Conservation (phyloP, 2,888 invertebrate species). For the Folsomia candida region DNA sequence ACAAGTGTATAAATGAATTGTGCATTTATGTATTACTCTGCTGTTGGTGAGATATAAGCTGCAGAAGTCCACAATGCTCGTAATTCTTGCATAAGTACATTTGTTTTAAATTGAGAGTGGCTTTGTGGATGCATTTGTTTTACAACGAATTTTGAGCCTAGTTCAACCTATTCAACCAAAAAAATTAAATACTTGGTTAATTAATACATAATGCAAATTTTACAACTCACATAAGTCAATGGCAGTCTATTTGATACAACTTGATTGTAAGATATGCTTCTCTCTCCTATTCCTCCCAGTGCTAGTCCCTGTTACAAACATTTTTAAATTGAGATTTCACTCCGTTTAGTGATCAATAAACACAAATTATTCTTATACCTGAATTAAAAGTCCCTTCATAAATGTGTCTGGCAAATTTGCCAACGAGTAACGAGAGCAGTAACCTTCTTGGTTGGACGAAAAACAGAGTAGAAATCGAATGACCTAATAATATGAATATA, state of each 20-base stretch:
- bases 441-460: slow-evolving; percentile 44
- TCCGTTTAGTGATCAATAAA: background rate
- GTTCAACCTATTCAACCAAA: slow-evolving; percentile 37
- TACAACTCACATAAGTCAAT: slow-evolving; percentile 42
- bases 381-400: slow-evolving; percentile 50
- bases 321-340: background rate
- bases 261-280: slow-evolving; percentile 47
- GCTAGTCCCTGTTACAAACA: slow-evolving; percentile 41
- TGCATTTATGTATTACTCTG: slow-evolving; percentile 35
- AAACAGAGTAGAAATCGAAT: slow-evolving; percentile 49
- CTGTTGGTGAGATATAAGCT: slow-evolving; percentile 23
- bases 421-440: slow-evolving; percentile 47
- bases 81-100: slow-evolving; percentile 44
- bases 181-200: slow-evolving; percentile 3
- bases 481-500: slow-evolving; percentile 34
- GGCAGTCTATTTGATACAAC: slow-evolving; percentile 42
- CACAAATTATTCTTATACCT: slow-evolving; percentile 27
- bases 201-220: background rate
- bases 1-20: slow-evolving; percentile 1
- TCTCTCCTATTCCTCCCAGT: slow-evolving; percentile 46
- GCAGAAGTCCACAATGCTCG: slow-evolving; percentile 43
- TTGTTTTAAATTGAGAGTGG: slow-evolving; percentile 35
- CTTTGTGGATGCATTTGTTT: slow-evolving; percentile 38
- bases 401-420: slow-evolving; percentile 49
- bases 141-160: slow-evolving; percentile 43